Percentiles rank a stretch among this genome's conserved stretches.
These are phyloP conservation scores for Orbicella faveolata DNA, from an alignment of 64 coral and sea anemone species.

Conservation along the genomic window DNA sequence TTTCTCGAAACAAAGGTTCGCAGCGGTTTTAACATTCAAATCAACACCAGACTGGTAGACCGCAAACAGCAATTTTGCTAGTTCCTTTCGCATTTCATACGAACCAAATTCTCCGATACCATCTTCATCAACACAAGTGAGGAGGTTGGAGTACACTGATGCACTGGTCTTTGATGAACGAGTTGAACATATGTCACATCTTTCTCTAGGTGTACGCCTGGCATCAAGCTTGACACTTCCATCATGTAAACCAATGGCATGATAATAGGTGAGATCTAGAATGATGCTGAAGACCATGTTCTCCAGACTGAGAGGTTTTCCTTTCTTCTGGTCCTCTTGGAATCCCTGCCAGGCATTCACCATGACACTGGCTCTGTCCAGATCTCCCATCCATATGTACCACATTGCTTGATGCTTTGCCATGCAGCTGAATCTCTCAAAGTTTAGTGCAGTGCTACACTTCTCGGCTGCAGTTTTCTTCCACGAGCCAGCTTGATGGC, in stretches of 20 bases:
- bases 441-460: conserved; percentile 1
- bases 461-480: conserved; percentile 26
- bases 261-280: conserved; percentile 1
- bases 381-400: conserved; percentile 40
- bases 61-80: conserved; percentile 35
- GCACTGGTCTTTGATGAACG: not conserved
- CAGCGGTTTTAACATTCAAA: not conserved
- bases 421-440: conserved; percentile 35
- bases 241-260: not conserved
- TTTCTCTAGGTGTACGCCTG: not conserved
- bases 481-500: conserved; percentile 19
- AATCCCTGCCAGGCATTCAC: conserved; percentile 18
- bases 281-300: conserved; percentile 15
- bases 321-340: not conserved
- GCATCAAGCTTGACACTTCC: conserved; percentile 1
- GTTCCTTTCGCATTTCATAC: not conserved
- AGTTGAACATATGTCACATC: conserved; percentile 31
- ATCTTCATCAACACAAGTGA: conserved; percentile 37
- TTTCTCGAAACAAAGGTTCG: not conserved
- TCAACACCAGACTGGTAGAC: conserved; percentile 23
- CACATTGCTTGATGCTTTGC: conserved; percentile 23
- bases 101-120: conserved; percentile 38
- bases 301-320: not conserved
- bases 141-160: not conserved
- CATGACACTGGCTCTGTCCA: conserved; percentile 29